These are phyloP conservation scores for Matsumyia berberina DNA, from an alignment of 2,888 invertebrate genomes.

Conservation along the genomic window DNA sequence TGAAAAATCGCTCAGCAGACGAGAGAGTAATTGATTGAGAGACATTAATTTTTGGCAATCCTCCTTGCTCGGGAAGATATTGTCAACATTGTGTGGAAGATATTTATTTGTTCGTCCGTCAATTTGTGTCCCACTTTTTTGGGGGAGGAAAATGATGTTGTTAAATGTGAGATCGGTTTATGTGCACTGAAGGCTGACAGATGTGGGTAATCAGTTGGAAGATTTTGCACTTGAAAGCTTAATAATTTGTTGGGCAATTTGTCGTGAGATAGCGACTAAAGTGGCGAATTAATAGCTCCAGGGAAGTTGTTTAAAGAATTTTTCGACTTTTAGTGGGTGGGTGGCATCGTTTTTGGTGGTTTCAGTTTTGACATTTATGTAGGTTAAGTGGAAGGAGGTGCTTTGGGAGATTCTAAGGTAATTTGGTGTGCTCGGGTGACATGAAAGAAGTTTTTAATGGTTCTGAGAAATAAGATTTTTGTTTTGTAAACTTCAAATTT, in stretches of 20 bases:
- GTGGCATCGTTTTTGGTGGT: neutral
- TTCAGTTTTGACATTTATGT: neutral
- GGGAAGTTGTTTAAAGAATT: neutral
- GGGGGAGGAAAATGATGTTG: slow-evolving; percentile 21
- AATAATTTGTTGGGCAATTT: slow-evolving; percentile 41
- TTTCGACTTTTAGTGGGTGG: neutral
- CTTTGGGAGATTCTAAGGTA: too few relatives aligned
- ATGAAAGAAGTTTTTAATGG: too few relatives aligned
- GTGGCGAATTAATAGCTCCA: neutral
- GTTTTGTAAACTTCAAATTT: too few relatives aligned
- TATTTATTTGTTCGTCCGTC: slow-evolving; percentile 43
- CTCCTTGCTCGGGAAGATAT: slow-evolving; percentile 40
- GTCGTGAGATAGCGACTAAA: neutral
- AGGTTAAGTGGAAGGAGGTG: neutral
- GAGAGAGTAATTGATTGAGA: slow-evolving; percentile 48
- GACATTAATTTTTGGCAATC: slow-evolving; percentile 41
- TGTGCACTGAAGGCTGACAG: slow-evolving; percentile 29
- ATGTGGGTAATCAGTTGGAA: slow-evolving; percentile 31
- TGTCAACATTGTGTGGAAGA: slow-evolving; percentile 48
- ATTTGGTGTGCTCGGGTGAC: too few relatives aligned
- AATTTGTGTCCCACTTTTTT: slow-evolving; percentile 18
- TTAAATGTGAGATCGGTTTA: slow-evolving; percentile 6
- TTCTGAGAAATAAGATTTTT: too few relatives aligned
- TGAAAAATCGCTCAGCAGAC: slow-evolving; percentile 32
- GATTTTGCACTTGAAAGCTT: slow-evolving; percentile 44